These are phyloP conservation scores for Ailuropoda melanoleuca DNA, from an alignment of 2,113 vertebrate genomes.

Conservation along the genomic window DNA sequence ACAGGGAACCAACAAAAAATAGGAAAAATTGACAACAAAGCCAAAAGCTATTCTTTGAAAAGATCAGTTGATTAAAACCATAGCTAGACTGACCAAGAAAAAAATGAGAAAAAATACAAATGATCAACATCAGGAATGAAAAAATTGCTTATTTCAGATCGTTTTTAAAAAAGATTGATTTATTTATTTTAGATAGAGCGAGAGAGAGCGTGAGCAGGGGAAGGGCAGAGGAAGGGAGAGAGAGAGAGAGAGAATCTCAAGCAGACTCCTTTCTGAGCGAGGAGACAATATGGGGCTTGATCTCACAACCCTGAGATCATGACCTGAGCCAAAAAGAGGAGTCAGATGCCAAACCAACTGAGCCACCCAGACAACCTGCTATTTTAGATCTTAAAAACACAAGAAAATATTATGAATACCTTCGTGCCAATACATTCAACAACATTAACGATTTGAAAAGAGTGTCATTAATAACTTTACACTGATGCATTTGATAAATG, in stretches of 20 bases:
- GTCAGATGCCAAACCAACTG: background rate
- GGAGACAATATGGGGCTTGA: background rate
- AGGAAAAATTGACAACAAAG: too few relatives aligned
- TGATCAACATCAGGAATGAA: fast-evolving
- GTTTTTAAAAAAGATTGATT: background rate
- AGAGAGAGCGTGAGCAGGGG: too few relatives aligned
- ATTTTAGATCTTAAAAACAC: background rate
- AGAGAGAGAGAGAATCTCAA: background rate
- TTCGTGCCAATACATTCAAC: background rate
- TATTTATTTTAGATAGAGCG: background rate
- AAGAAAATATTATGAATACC: background rate
- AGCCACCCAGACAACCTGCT: background rate
- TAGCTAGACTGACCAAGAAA: background rate
- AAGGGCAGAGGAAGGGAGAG: too few relatives aligned
- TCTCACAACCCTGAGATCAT: background rate
- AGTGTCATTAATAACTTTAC: fast-evolving
- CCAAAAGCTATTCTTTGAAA: background rate
- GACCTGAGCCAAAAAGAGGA: background rate
- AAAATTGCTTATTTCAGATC: background rate
- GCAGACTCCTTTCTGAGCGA: background rate
- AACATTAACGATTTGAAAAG: background rate
- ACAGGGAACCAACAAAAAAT: background rate
- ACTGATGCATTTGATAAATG: background rate
- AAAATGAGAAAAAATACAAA: background rate
- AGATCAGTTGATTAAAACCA: background rate